Evolutionary conservation across 2,888 invertebrate species (phyloP).

Genomic region (Pterostichus madidus): DNA sequence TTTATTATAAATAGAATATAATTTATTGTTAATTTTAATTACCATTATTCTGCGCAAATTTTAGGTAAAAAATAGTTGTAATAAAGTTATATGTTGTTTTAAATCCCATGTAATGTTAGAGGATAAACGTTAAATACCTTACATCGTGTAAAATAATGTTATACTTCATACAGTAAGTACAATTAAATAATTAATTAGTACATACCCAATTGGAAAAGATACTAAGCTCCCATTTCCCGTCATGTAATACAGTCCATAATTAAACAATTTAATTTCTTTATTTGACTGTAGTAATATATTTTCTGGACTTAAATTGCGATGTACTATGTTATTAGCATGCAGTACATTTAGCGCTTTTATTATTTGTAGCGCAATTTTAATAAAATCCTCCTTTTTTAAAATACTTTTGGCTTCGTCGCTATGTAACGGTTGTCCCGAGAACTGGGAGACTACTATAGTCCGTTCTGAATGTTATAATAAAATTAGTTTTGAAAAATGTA

Average conservation of each 20-base stretch:
- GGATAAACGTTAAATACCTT: too few relatives aligned
- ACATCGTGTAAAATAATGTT: too few relatives aligned
- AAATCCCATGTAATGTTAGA: too few relatives aligned
- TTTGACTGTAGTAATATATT: constrained; percentile 88
- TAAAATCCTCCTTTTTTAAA: constrained; percentile 79
- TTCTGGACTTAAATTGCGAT: constrained; percentile 89
- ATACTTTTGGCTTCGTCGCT: constrained; percentile 77
- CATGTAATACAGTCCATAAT: constrained; percentile 96
- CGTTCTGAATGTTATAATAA: constrained; percentile 80
- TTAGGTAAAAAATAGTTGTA: too few relatives aligned
- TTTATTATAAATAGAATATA: too few relatives aligned
- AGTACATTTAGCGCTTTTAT: constrained; percentile 86
- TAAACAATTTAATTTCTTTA: constrained; percentile 90
- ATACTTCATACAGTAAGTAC: not conserved
- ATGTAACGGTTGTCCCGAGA: constrained; percentile 84
- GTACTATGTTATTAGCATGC: constrained; percentile 86
- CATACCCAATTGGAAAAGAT: constrained; percentile 92
- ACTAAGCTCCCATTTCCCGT: constrained; percentile 92
- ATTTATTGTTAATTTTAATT: constrained; percentile 1
- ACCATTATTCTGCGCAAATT: too few relatives aligned
- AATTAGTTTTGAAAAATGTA: constrained; percentile 34
- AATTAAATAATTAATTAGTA: constrained; percentile 65
- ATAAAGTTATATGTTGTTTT: too few relatives aligned
- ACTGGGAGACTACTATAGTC: constrained; percentile 90
- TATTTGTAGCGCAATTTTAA: constrained; percentile 86